Base-by-base conservation (phyloP, 2,113 vertebrate species). In the Helogale parvula region DNA sequence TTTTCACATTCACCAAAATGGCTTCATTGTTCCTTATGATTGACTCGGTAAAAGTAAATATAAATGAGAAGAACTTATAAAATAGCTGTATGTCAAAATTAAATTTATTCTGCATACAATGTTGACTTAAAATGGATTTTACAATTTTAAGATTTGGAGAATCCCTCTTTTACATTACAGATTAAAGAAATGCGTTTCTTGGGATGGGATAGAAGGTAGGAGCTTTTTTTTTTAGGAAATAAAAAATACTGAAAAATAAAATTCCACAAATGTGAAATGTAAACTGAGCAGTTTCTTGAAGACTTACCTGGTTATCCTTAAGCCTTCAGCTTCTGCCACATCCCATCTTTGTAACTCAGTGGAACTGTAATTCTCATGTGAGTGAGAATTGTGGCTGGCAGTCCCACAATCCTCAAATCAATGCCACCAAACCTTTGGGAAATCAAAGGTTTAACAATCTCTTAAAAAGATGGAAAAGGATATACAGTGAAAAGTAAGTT, bases 41-140 rank as follows among this genome's bases (percentile, higher is more conserved):
- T 87, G 47, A 50, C 27, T 77, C 92, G 68, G 86, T 68, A 74
- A 82, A 77, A 79, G 29, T 89, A 84, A 92, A 88, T 71, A 57
- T 47, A 88, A 93, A 76, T 96, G 16, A 52, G 69, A 72, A 87
- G 38, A 74, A 35, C 10, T 91, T 91, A 68, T 81, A 66, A 76
- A 94, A 76, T 81, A 94, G 83, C 45, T 21, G 9, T 35, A 71
- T 92, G 7, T 71, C 57, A 65, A 69, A 83, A 94, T 76, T n/a
- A 69, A 93, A 86, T 74, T 33, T 54, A 83, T 94, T 94, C 52
- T 90, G 54, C 52, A 41, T 68, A 50, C 71, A 47, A 82, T 23
- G 86, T 47, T 80, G 27, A 65, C 13, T 68, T 90, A 82, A 87
- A 82, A 35, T 77, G 27, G 13, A 19, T 76, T 90, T 86, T 71